Conservation (phyloP, 2,113 vertebrate genomes). For the Atrichornis clamosus region DNA sequence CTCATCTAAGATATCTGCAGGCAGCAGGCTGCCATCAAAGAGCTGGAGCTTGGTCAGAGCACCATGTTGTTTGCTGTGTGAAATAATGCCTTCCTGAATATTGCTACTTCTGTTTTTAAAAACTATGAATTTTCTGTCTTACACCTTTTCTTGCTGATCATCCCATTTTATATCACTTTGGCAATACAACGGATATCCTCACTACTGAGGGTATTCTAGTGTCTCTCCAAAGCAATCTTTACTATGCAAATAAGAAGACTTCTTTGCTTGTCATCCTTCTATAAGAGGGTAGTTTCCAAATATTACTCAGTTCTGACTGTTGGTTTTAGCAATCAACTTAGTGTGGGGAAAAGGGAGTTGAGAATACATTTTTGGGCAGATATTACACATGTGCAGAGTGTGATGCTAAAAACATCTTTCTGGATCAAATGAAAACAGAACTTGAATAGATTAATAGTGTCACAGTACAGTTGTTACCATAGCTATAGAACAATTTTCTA, state of each 20-base stretch:
- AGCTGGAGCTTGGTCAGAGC: neutral
- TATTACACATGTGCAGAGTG: constrained; percentile 2
- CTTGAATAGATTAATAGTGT: constrained; percentile 9
- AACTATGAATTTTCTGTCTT: neutral
- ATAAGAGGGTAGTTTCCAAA: neutral
- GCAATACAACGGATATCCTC: neutral
- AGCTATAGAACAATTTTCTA: constrained; percentile 59
- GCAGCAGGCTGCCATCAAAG: neutral
- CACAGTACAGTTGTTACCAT: constrained; percentile 53
- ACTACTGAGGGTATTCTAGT: neutral
- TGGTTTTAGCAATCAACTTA: neutral
- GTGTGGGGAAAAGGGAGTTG: neutral
- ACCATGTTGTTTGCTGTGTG: neutral
- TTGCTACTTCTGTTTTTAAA: neutral
- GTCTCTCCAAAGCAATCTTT: neutral
- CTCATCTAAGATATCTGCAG: neutral
- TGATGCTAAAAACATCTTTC: constrained; percentile 3
- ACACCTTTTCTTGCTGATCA: neutral
- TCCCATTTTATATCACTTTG: neutral
- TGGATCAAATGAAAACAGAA: constrained; percentile 19
- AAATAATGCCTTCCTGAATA: neutral
- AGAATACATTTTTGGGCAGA: neutral
- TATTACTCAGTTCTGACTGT: neutral
- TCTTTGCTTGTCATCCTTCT: neutral
- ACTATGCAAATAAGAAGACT: neutral